Evolutionary conservation across 2,797 vertebrate genomes (phyloP).

Genomic region (Aldrovandia affinis): DNA sequence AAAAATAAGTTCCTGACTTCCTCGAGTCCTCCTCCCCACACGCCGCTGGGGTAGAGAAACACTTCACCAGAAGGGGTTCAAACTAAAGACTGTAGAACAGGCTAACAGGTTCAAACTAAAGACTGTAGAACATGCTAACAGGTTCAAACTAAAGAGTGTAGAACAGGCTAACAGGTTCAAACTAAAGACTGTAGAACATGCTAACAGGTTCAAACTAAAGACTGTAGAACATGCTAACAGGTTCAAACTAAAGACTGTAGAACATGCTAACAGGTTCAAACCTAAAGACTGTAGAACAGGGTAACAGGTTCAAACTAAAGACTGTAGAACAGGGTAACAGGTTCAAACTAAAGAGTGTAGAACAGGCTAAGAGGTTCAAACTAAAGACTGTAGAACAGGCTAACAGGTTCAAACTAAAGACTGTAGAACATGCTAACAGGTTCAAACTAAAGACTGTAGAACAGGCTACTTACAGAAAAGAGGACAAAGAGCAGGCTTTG

Average conservation of each 20-base stretch:
- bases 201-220: neutral
- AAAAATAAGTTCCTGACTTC: slow-evolving; percentile 3
- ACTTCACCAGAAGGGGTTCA: neutral
- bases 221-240: neutral
- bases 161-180: too few relatives aligned
- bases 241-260: neutral
- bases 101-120: too few relatives aligned
- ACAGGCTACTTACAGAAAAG: neutral
- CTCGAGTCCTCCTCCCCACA: neutral
- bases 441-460: neutral
- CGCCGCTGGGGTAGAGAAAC: neutral
- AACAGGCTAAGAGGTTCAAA: too few relatives aligned
- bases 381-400: neutral
- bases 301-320: too few relatives aligned
- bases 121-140: neutral
- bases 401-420: neutral
- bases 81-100: neutral
- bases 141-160: neutral
- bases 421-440: too few relatives aligned
- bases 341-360: neutral
- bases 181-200: neutral
- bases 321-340: neutral
- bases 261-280: neutral
- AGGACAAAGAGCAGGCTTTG: neutral
- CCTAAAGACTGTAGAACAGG: neutral